A percentile compares a stretch with the other conserved stretches of the same genome.
phyloP scores from a whole-genome alignment of 1,140 invertebrate species.

The Oreohelix idahoensis region DNA sequence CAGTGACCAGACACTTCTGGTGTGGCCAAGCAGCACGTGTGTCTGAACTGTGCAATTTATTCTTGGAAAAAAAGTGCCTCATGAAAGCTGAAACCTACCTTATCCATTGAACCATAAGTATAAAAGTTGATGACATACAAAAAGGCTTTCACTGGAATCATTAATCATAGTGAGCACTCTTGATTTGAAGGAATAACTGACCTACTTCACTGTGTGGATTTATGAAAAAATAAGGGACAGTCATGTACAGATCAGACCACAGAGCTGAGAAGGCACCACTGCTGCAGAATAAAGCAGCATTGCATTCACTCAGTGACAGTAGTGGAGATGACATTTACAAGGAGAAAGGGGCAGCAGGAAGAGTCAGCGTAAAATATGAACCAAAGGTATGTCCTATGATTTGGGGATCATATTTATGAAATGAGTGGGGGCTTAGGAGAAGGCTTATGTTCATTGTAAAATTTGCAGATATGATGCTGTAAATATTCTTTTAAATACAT shows the following conservation, averaged over 20 bases:
- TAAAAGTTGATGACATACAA: no score
- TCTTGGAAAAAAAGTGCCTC: no score
- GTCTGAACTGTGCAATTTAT: no score
- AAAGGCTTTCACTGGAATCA: no score
- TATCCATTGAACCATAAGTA: no score
- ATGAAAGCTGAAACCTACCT: no score
- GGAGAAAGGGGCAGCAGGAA: neutral
- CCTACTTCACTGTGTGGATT: neutral
- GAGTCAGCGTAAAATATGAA: neutral
- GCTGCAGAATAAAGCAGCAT: neutral
- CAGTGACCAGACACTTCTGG: no score
- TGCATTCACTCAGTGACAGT: slow-evolving; percentile 2
- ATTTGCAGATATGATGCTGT: no score
- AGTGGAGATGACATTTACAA: neutral
- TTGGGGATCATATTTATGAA: neutral
- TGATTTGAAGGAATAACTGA: neutral
- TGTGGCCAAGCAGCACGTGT: no score
- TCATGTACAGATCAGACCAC: neutral
- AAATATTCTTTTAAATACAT: no score
- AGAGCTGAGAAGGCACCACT: neutral
- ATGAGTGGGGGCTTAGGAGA: no score
- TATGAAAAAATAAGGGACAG: neutral
- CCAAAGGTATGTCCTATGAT: neutral
- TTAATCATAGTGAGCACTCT: neutral
- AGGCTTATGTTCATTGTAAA: no score